Evolutionary conservation across 2,888 invertebrate genomes (phyloP), one percentile per base, ranked within the genome.

Genomic region (Acleris literana): DNA sequence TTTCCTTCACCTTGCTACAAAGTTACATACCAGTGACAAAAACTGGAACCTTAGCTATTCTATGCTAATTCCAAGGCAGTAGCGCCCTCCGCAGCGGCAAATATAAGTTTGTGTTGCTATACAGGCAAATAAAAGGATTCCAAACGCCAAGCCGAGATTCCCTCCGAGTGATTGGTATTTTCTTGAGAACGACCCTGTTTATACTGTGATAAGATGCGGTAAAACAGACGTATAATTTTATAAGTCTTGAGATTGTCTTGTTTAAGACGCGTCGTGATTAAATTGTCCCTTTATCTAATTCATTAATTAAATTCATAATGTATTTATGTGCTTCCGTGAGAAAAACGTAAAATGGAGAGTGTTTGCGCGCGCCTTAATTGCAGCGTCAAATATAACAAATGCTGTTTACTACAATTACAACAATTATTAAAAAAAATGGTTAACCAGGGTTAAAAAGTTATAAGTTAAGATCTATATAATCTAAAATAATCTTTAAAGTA

Each of bases 101-200:
- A 51, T 9, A 43, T 11, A 25, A 53, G 5, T 22, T 44, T 29
- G 44, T 56, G 55, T 43, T 49, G 48, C 22, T 55, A 18, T 22
- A 54, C 44, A 56, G 33, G 33, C 55, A 51, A 61, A 61, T 65
- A 65, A 65, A 65, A 65, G 60, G 65, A 61, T 56, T 61, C 60
- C 44, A 61, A 65, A 56, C 33, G 55, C 51, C 44, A 49, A 17
- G 60, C 48, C 33, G 55, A 46, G 55, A 65, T 65, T 61, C 51
- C 46, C 60, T 60, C 51, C 65, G 60, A 65, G 55, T 65, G 55
- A 61, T 65, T 65, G 60, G 65, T 56, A 61, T 61, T 65, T 65
- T 65, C 65, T 56, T 16, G 49, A 17, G 29, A 49, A 63, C 49
- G 33, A 54, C 33, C 60, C 60, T 60, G 60, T 65, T 65, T 65